Evolutionary conservation across 2,113 vertebrate genomes (phyloP).

Genomic region (Nycticebus coucang): DNA sequence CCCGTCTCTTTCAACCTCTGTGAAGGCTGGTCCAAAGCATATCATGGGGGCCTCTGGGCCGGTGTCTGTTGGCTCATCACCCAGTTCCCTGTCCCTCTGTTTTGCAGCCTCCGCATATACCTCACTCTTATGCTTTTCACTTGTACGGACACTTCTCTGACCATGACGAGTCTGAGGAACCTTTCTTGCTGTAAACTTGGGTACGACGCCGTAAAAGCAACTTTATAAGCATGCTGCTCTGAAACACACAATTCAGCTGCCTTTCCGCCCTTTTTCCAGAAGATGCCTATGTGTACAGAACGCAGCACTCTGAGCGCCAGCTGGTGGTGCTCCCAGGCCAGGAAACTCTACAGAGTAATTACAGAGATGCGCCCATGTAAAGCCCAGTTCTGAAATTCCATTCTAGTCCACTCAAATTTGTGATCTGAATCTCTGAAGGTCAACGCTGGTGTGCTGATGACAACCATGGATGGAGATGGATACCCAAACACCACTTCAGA

Average conservation of each 20-base stretch:
- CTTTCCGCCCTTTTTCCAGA: constrained; percentile 80
- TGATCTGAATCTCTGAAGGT: constrained; percentile 91
- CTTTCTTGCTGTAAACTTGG: constrained; percentile 94
- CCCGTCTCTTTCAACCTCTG: constrained; percentile 43
- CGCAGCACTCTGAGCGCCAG: constrained; percentile 86
- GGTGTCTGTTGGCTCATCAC: not conserved
- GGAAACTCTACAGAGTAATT: constrained; percentile 92
- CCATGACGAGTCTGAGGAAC: constrained; percentile 86
- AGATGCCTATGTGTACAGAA: constrained; percentile 97
- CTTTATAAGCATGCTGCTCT: constrained; percentile 55
- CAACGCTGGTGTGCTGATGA: constrained; percentile 91
- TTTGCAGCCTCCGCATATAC: constrained; percentile 71
- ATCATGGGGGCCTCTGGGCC: not conserved
- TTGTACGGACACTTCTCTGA: constrained; percentile 86
- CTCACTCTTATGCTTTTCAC: constrained; percentile 84
- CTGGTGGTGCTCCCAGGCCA: constrained; percentile 90
- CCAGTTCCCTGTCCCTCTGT: not conserved
- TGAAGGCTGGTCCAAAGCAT: not conserved
- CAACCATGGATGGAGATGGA: constrained; percentile 88
- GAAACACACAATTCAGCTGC: not conserved
- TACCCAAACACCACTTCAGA: constrained; percentile 94
- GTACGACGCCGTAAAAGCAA: constrained; percentile 88
- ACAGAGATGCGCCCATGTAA: constrained; percentile 83
- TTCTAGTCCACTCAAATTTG: constrained; percentile 95
- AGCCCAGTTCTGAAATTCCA: constrained; percentile 94